A percentile compares a stretch with the other conserved stretches of the same genome.
These are phyloP conservation scores for Pyrgilauda ruficollis DNA, from an alignment of 2,113 vertebrate species.

Conservation along the genomic window DNA sequence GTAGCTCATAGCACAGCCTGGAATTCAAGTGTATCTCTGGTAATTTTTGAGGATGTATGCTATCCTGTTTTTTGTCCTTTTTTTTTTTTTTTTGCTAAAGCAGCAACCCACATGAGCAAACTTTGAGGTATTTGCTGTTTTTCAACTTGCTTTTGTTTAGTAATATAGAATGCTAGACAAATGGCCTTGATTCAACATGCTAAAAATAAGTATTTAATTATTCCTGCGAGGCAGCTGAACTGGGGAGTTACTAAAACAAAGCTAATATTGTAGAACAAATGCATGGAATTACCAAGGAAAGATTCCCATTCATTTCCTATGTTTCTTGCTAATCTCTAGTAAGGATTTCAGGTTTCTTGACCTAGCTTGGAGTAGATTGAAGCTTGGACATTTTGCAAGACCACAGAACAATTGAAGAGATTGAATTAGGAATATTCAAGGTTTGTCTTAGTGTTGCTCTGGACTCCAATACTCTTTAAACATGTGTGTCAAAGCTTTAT, in stretches of 20 bases:
- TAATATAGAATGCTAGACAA: neutral
- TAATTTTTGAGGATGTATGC: neutral
- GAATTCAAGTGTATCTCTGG: neutral
- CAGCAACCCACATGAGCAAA: neutral
- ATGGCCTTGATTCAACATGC: neutral
- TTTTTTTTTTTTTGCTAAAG: neutral
- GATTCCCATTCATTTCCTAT: neutral
- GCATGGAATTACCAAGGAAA: neutral
- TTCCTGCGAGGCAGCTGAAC: neutral
- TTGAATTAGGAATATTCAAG: neutral
- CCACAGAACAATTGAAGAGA: neutral
- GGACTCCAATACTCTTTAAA: neutral
- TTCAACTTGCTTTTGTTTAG: neutral
- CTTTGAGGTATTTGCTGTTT: neutral
- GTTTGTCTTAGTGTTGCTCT: neutral
- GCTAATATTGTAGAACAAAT: neutral
- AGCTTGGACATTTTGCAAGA: neutral
- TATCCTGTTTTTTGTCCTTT: neutral
- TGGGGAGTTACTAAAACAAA: neutral
- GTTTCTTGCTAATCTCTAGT: neutral
- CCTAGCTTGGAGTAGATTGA: neutral
- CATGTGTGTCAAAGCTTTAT: neutral
- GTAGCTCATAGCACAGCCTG: neutral
- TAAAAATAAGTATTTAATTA: neutral
- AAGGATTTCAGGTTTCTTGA: neutral